Evolutionary conservation across 2,113 vertebrate genomes (phyloP), one percentile per base, ranked within the genome.

Genomic region (Mustela lutreola): DNA sequence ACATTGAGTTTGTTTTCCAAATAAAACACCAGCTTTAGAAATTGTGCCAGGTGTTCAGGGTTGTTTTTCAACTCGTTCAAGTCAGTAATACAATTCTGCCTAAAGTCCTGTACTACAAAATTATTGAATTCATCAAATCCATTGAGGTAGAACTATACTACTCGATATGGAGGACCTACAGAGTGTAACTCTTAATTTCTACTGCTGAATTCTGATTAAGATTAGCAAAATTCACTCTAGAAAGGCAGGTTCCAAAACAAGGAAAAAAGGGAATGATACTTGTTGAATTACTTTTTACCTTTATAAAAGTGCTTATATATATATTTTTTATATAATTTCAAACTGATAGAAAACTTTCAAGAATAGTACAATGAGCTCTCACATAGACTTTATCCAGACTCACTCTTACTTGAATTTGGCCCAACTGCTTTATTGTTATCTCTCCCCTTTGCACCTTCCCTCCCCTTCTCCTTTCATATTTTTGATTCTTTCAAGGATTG

Each of bases 1-100:
- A 42, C 19, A 28, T 36, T 28, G 31, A 83, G 22, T 78, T 85
- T 95, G 22, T 93, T 96, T 98, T 89, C 71, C 24, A 89, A 91
- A 89, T 56, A 81, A 86, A 95, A 89, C 10, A 21, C 26, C 28
- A 93, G 58, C 5, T 95, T 97, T 70, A 36, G 36, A 45, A 70
- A 22, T 14, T 22, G 10, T 16, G 15, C 16, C 65, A 67, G 36
- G 70, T 78, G 82, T 45, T 91, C 56, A 53, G n/a, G 85, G 56
- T 91, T 70, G 39, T 67, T 88, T 87, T 97, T 62, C 28, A 89
- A 31, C 42, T 91, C n/a, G 18, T 56, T 94, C 88, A 48, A 58
- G 21, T 65, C 62, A 50, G 63, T 75, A 71, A 70, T 39, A 42
- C 22, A 86, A 95, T 93, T 80, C 45, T 85, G 48, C 62, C 36